Conservation (phyloP, 2,113 vertebrate species). For the Rousettus leschenaultii region DNA sequence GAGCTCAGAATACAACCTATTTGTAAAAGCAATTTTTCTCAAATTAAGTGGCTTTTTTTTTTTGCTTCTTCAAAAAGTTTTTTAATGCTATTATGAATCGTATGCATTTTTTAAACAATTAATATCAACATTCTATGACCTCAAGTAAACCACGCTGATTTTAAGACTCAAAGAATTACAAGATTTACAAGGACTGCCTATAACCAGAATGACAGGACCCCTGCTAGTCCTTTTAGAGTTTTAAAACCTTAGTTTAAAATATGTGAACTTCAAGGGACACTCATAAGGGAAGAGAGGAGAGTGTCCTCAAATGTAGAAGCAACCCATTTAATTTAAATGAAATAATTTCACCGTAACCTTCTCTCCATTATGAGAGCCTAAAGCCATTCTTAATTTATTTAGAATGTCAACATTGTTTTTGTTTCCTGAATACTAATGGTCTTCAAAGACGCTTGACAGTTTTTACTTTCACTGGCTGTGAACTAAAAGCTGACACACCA, state of each 20-base stretch:
- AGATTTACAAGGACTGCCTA: not conserved
- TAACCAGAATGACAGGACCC: not conserved
- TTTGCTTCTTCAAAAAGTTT: not conserved
- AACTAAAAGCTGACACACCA: not conserved
- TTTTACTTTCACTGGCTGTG: not conserved
- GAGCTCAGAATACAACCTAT: not conserved
- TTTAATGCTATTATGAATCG: not conserved
- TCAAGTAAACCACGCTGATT: not conserved
- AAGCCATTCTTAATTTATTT: not conserved
- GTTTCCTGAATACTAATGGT: not conserved
- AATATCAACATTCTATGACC: not conserved
- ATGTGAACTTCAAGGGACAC: not conserved
- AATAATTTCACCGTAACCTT: slow-evolving; percentile 4
- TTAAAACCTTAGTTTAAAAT: not conserved
- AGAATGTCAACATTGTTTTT: not conserved
- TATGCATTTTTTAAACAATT: not conserved
- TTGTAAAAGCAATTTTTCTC: not conserved
- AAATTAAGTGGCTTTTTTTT: not conserved
- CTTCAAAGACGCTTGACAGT: not conserved
- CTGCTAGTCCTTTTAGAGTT: not conserved
- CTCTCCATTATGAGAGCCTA: not conserved
- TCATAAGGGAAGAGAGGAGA: not conserved
- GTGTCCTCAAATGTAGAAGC: not conserved
- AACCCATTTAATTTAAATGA: not conserved
- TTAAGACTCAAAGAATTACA: not conserved